phyloP scores from a whole-genome alignment of 2,113 vertebrate species.

The Misgurnus anguillicaudatus region DNA sequence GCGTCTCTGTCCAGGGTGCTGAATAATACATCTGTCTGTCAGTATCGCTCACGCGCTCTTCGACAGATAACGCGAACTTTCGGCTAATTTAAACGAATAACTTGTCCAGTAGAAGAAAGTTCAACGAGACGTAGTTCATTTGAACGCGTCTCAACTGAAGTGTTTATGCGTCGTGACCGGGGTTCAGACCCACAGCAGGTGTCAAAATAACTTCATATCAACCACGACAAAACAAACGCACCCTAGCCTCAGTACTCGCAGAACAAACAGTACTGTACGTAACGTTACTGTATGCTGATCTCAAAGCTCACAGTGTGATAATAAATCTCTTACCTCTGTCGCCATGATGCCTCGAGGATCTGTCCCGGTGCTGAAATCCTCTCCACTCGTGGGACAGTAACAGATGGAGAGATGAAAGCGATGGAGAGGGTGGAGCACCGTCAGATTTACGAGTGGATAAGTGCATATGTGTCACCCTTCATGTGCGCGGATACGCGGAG shows the following conservation, averaged over 20 bases:
- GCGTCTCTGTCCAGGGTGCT: conserved; percentile 48
- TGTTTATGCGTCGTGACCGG: neutral
- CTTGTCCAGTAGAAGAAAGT: neutral
- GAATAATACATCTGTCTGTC: conserved; percentile 20
- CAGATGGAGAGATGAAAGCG: conserved; percentile 40
- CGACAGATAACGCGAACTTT: neutral
- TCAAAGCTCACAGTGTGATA: conserved; percentile 18
- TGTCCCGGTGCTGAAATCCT: conserved; percentile 65
- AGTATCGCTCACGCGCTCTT: neutral
- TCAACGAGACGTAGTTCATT: neutral
- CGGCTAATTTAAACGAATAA: neutral
- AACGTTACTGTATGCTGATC: neutral
- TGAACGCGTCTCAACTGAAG: neutral
- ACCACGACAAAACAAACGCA: neutral
- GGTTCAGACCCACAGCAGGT: conserved; percentile 6
- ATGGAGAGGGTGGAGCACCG: conserved; percentile 32
- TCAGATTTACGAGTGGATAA: conserved; percentile 11
- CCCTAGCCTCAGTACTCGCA: neutral
- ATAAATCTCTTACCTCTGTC: conserved; percentile 71
- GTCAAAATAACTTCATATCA: conserved; percentile 27
- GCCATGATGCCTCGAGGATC: conserved; percentile 69
- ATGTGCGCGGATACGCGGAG: neutral
- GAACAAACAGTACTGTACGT: neutral
- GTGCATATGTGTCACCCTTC: conserved; percentile 11
- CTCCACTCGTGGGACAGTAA: conserved; percentile 61